Percentiles rank a stretch among this genome's conserved stretches.
Evolutionary conservation across 1,140 invertebrate genomes (phyloP).

Genomic region (Heliothis virescens): DNA sequence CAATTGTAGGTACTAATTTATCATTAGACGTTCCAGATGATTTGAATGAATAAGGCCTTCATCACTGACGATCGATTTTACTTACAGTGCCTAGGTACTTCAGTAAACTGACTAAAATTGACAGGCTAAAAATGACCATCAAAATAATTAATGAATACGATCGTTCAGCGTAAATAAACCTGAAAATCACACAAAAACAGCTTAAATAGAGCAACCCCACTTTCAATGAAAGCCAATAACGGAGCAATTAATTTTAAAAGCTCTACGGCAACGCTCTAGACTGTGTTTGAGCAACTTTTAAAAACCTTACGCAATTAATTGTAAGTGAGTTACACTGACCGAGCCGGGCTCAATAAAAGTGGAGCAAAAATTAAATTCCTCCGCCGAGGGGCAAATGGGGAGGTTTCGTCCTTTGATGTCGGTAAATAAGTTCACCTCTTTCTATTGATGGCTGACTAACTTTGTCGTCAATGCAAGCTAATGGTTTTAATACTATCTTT

Average conservation of each 20-base stretch:
- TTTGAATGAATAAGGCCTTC: too few relatives aligned
- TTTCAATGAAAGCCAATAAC: slow-evolving; percentile 43
- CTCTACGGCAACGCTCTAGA: slow-evolving; percentile 39
- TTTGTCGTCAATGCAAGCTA: slow-evolving; percentile 33
- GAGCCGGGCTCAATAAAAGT: slow-evolving; percentile 65
- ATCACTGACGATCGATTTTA: too few relatives aligned
- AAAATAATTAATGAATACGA: too few relatives aligned
- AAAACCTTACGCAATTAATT: slow-evolving; percentile 63
- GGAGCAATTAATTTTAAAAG: slow-evolving; percentile 53
- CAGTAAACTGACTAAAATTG: too few relatives aligned
- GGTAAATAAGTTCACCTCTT: slow-evolving; percentile 66
- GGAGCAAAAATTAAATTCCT: slow-evolving; percentile 80
- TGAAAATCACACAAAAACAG: not conserved
- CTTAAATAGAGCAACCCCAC: not conserved
- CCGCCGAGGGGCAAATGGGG: slow-evolving; percentile 36
- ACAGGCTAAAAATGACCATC: too few relatives aligned
- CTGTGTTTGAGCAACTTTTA: slow-evolving; percentile 67
- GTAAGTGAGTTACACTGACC: slow-evolving; percentile 68
- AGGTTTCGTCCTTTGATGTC: slow-evolving; percentile 75
- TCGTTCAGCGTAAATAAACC: not conserved
- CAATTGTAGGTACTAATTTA: too few relatives aligned
- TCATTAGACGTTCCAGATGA: too few relatives aligned
- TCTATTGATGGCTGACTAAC: slow-evolving; percentile 44
- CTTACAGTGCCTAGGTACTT: too few relatives aligned
- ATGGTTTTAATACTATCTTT: slow-evolving; percentile 6